Conservation (phyloP, 1,140 invertebrate species). For the Mesaphorura yosii region DNA sequence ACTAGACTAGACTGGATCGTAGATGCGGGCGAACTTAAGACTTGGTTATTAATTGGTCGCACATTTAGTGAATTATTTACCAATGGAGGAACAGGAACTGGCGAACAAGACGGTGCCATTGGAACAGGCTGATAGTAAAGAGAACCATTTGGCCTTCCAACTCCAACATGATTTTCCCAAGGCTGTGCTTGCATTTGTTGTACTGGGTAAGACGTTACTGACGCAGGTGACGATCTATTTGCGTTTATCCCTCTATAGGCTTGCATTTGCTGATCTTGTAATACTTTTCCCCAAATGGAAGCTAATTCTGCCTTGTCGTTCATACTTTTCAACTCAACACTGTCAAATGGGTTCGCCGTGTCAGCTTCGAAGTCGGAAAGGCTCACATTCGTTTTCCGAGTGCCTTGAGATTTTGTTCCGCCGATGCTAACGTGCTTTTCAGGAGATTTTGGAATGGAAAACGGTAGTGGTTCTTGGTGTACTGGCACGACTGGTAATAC, state of each 20-base stretch:
- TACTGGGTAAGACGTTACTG: no score
- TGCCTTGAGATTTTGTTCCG: no score
- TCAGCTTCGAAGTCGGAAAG: constrained; percentile 4
- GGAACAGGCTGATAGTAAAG: no score
- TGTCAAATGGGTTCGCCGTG: constrained; percentile 8
- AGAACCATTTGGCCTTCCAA: not conserved
- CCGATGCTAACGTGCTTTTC: no score
- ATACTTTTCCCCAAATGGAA: not conserved
- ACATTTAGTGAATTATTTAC: not conserved
- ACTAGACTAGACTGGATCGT: not conserved
- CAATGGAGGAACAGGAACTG: not conserved
- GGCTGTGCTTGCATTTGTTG: not conserved
- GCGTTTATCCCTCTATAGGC: no score
- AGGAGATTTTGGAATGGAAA: no score
- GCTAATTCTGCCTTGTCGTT: constrained; percentile 7
- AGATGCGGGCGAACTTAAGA: not conserved
- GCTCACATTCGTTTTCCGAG: not conserved
- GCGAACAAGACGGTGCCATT: not conserved
- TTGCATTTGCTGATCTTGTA: no score
- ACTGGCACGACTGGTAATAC: no score
- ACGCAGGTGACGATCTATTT: no score
- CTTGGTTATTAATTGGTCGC: not conserved
- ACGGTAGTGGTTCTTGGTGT: no score
- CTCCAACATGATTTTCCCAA: not conserved
- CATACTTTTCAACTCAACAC: constrained; percentile 5